These are phyloP conservation scores for Meriones psammophilus DNA, from an alignment of 2,797 vertebrate species.

Conservation along the genomic window DNA sequence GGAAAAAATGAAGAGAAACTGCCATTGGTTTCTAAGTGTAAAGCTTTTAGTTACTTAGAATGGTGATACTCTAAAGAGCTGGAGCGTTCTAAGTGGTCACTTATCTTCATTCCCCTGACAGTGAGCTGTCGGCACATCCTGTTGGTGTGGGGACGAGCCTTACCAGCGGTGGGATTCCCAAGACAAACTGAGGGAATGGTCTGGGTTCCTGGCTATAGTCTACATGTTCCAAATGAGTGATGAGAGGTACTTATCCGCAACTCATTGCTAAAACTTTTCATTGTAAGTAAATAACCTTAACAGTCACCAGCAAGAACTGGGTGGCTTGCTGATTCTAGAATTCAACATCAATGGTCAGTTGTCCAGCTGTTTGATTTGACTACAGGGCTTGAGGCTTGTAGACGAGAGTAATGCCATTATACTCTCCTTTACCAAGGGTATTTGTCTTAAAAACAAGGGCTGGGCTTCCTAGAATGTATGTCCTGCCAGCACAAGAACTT, in stretches of 20 bases:
- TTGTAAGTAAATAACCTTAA: not conserved
- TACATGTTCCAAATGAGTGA: not conserved
- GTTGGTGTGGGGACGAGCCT: too few relatives aligned
- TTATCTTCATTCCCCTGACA: conserved; percentile 67
- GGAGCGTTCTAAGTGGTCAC: conserved; percentile 41
- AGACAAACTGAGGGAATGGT: not conserved
- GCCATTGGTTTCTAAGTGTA: conserved; percentile 56
- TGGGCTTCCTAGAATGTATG: not conserved
- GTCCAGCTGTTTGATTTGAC: not conserved
- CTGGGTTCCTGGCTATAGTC: not conserved
- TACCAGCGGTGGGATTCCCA: not conserved
- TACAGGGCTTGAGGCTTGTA: not conserved
- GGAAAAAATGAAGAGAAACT: conserved; percentile 65
- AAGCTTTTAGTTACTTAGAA: conserved; percentile 71
- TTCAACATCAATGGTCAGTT: not conserved
- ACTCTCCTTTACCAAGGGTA: not conserved
- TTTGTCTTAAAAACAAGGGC: not conserved
- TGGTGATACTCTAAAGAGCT: conserved; percentile 47
- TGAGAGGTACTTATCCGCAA: not conserved
- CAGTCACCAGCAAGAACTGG: not conserved
- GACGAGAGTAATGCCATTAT: not conserved
- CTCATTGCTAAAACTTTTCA: conserved; percentile 15
- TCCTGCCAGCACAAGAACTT: not conserved
- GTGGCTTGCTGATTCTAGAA: conserved; percentile 6
- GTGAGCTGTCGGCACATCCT: not conserved